Base-by-base conservation (phyloP, 2,888 invertebrate genomes). In the Erebia palarica region DNA sequence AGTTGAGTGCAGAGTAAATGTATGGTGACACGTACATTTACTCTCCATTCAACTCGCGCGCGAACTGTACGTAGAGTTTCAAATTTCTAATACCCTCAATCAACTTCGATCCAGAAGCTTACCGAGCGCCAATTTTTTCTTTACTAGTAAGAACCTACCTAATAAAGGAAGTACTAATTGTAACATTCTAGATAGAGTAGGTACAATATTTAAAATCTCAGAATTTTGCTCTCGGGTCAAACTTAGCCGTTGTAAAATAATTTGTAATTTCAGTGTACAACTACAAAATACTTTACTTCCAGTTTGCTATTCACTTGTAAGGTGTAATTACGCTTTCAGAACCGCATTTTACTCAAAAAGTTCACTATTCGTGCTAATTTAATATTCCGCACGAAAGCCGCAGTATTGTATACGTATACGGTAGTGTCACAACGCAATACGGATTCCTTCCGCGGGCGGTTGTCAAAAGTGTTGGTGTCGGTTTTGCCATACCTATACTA, bases 241-340 rank as follows among this genome's bases (percentile, higher is more conserved):
- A 18, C 21, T 57, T 57, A 5, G 57, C 13, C 27, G 36, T 27
- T 58, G 60, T 61, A 44, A 21, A 63, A 63, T 60, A 60, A 42
- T 60, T 60, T 60, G 60, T 60, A 60, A 60, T 60, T 60, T 16
- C n/a, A n/a, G 42, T 42, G 60, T 59, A 59, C 60, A 42, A 16
- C 16, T 44, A 47, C 63, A 49, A 47, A 60, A 47, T 18, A 61
- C 47, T 61, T 16, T 5, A 21, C 21, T 63, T 18, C 13, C 63
- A 47, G 49, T 63, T 63, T 63, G 14, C 47, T 63, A 21, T 49
- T 61, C 18, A 18, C 63, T 49, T 63, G 47, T 49, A 49, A 49
- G 63, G 44, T 63, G 63, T 63, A 63, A 63, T 61, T 61, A 61
- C 61, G 10, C 18, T 47, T 63, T 63, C 63, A 63, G 18, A 61